Evolutionary conservation across 2,797 vertebrate genomes (phyloP).

Genomic region (Lagorchestes hirsutus): DNA sequence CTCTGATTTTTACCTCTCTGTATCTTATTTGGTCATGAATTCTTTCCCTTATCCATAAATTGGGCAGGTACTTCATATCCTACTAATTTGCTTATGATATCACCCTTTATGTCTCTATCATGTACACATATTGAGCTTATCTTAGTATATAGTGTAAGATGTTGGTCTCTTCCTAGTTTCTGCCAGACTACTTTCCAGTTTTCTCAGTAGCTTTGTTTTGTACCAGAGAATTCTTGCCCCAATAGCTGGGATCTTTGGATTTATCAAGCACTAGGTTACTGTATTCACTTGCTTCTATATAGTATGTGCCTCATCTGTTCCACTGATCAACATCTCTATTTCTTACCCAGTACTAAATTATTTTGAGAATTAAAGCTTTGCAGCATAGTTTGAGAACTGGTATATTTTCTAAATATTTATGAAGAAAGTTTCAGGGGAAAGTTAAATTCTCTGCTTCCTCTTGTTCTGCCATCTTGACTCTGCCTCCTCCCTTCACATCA

Average conservation of each 20-base stretch:
- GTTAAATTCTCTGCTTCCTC: neutral
- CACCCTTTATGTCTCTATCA: neutral
- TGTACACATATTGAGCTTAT: neutral
- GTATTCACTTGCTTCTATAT: neutral
- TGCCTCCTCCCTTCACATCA: neutral
- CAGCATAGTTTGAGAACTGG: neutral
- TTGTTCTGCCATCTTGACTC: neutral
- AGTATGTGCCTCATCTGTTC: neutral
- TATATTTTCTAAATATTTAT: neutral
- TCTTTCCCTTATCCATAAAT: neutral
- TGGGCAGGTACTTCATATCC: neutral
- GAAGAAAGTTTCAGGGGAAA: neutral
- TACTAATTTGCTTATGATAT: neutral
- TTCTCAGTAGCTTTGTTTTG: neutral
- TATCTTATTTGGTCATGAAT: neutral
- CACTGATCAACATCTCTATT: neutral
- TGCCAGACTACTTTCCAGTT: neutral
- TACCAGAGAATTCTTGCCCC: neutral
- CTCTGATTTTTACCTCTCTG: neutral
- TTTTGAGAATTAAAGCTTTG: neutral
- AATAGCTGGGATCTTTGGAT: neutral
- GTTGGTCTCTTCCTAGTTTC: neutral
- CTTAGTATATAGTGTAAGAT: neutral
- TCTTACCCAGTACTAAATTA: neutral
- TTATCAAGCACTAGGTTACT: neutral